Base-by-base conservation (phyloP, 2,113 vertebrate species). In the Isichthys henryi region DNA sequence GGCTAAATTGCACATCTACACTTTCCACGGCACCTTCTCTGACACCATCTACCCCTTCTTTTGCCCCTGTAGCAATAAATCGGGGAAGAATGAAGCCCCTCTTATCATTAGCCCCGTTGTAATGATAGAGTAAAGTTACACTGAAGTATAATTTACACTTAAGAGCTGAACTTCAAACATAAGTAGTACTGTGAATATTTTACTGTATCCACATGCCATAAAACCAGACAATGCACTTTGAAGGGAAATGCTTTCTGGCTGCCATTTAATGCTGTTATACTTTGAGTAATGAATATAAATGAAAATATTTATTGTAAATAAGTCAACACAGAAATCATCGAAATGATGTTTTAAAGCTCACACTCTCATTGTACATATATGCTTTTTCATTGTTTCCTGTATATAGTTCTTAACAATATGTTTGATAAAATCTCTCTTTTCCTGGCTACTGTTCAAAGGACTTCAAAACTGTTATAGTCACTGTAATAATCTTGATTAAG, bases 31-130 rank as follows among this genome's bases (percentile, higher is more conserved):
- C 43, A 92, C 58, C 5, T 93, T 91, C 35, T 90, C 89, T 17
- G 91, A 87, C 48, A 74, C 53, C 23, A 92, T 94, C 56, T 87
- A 94, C 49, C 93, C 92, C 49, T 94, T 94, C 83, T 93, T 95
- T 43, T 93, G 93, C 88, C 92, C 93, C 88, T 94, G 94, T 62
- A 89, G 50, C 15, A 90, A 89, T 46, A 91, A 88, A 86, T 88
- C 83, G 1, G 89, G 74, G 52, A 90, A 43, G 82, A 82, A 90
- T 50, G 56, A 90, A 21, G 89, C 74, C 56, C 91, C 91, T 17
- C 90, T 93, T 8, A 49, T 88, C 21, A 92, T 93, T 82, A 90
- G 89, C 19, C 70, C 92, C 82, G 74, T 92, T 13, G 31, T 5
- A 45, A 15, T 82, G 48, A 31, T 6, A 8, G 66, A 80, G 13